Conservation (phyloP, 2,797 vertebrate genomes). For the Macropodus opercularis region DNA sequence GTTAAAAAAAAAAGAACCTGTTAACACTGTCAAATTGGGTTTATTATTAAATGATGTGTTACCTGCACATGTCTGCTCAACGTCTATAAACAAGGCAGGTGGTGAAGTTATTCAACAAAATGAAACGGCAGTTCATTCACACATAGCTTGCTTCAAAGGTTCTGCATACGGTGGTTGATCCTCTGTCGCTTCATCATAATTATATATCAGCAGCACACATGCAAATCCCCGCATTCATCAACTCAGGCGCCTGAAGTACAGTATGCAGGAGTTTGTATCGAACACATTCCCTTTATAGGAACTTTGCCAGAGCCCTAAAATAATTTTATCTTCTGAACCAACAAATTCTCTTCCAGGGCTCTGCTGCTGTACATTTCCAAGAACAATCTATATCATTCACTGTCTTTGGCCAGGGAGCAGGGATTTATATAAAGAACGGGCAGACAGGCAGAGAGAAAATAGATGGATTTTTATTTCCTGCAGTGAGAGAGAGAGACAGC, state of each 20-base stretch:
- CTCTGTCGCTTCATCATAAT: constrained; percentile 50
- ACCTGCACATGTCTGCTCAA: constrained; percentile 13
- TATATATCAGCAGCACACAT: constrained; percentile 42
- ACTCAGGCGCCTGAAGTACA: constrained; percentile 10
- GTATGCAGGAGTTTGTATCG: constrained; percentile 21
- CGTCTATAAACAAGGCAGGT: constrained; percentile 46
- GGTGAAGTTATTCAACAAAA: constrained; percentile 37
- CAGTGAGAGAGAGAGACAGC: constrained; percentile 28
- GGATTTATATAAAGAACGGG: constrained; percentile 74
- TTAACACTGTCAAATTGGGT: constrained; percentile 29
- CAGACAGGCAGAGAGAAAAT: constrained; percentile 67
- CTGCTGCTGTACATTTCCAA: constrained; percentile 65
- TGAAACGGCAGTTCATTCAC: constrained; percentile 29
- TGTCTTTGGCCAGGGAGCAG: constrained; percentile 66
- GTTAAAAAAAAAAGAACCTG: constrained; percentile 18
- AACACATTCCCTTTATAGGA: constrained; percentile 25
- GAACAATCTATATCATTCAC: constrained; percentile 77
- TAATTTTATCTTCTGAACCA: constrained; percentile 41
- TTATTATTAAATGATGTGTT: constrained; percentile 20
- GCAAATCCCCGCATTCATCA: constrained; percentile 53
- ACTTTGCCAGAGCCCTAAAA: constrained; percentile 48
- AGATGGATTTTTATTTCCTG: constrained; percentile 75
- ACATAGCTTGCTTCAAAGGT: constrained; percentile 23
- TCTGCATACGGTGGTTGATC: constrained; percentile 42
- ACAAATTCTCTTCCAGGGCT: constrained; percentile 56